Evolutionary conservation across 2,888 invertebrate genomes (phyloP).

Genomic region (Lamellibrachia columna): DNA sequence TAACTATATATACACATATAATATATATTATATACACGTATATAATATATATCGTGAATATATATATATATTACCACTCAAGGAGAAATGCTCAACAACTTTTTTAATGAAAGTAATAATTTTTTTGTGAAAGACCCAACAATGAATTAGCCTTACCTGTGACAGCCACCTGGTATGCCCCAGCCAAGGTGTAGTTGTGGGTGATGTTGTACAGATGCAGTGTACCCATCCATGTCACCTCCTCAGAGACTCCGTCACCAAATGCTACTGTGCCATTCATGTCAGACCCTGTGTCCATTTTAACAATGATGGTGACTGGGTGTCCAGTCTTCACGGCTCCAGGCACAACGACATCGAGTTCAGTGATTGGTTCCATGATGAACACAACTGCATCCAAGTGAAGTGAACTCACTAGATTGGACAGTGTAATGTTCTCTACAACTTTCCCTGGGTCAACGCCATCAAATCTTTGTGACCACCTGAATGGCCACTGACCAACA

Average conservation of each 20-base stretch:
- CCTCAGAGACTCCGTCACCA: background rate
- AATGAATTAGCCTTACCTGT: background rate
- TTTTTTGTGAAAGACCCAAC: no score
- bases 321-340: background rate
- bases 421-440: background rate
- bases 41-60: no score
- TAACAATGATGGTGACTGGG: background rate
- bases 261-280: background rate
- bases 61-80: no score
- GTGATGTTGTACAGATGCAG: background rate
- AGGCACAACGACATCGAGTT: background rate
- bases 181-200: background rate
- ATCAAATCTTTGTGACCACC: background rate
- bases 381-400: background rate
- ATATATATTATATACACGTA: no score
- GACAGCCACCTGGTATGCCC: background rate
- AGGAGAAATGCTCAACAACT: no score
- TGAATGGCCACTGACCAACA: background rate
- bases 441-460: background rate
- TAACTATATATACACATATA: no score
- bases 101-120: no score
- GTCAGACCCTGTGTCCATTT: background rate
- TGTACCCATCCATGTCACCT: background rate
- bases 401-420: background rate
- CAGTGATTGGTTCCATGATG: background rate